phyloP scores from a whole-genome alignment of 2,888 invertebrate species.

The Exephanes ischioxanthus region DNA sequence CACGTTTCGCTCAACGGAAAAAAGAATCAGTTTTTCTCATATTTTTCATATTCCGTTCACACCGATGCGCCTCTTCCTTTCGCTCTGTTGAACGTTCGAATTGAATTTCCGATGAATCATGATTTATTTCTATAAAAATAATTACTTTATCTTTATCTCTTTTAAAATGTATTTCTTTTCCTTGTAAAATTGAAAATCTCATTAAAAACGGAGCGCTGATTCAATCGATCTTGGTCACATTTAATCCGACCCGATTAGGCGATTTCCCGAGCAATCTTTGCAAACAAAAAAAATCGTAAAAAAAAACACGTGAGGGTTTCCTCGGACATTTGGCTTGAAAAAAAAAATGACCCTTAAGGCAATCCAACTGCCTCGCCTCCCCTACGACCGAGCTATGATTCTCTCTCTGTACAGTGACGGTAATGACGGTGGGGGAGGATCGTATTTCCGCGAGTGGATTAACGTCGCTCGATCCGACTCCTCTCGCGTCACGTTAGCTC shows the following conservation, averaged over 20 bases:
- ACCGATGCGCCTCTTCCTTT: background rate
- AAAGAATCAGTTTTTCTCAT: background rate
- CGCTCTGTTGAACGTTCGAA: background rate
- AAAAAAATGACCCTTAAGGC: background rate
- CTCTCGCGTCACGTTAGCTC: constrained; percentile 58
- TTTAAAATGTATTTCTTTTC: background rate
- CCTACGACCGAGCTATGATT: background rate
- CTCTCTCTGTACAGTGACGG: constrained; percentile 18
- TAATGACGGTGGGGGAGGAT: constrained; percentile 17
- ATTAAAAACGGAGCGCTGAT: background rate
- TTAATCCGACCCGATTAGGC: background rate
- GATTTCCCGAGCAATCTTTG: background rate
- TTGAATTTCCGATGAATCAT: background rate
- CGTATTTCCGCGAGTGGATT: constrained; percentile 57
- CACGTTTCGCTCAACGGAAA: background rate
- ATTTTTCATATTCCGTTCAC: too few species aligned
- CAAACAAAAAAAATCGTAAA: background rate
- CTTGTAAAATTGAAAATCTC: too few species aligned
- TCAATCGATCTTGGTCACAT: background rate
- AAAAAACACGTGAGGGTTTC: background rate
- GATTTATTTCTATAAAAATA: background rate
- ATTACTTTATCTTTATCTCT: background rate
- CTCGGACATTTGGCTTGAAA: background rate
- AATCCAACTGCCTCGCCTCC: background rate
- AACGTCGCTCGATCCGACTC: constrained; percentile 53